Evolutionary conservation across 2,888 invertebrate genomes (phyloP), one percentile per base, ranked within the genome.

Genomic region (Hecatera dysodea): DNA sequence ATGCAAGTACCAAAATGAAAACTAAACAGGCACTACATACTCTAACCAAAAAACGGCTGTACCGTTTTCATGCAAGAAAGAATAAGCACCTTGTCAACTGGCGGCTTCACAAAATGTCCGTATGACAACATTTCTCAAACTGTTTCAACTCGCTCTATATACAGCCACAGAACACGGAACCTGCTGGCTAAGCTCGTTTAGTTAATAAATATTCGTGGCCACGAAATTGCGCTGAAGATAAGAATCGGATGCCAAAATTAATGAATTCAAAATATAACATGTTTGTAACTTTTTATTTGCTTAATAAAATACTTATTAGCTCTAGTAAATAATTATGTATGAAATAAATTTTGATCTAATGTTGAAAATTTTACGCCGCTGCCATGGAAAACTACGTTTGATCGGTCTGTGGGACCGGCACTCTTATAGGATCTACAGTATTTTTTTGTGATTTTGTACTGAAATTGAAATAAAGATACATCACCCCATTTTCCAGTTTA

Each of bases 101-200:
- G 53, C 56, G 66, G 72, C 64, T 71, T 66, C 76, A 27, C 63
- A 72, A 68, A 78, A 76, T 56, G 81, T 84, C 64, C 72, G 56
- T 76, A 77, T 73, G 79, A 77, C 75, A 57, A 72, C 86, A 83
- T 85, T 81, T 81, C 84, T 79, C 84, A 83, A 80, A 83, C 62
- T 50, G 72, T 62, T 70, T 44, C 71, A 72, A 76, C 76, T 70
- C 72, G 68, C 63, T 65, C 60, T 68, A 69, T 72, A 82, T 72
- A 56, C 22, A 22, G 4, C 56, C 56, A 56, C 15, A 56, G 56
- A 56, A 1, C 22, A 22, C 0, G 22, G 36, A 56, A 36, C n/a
- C 1, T 46, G n/a, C 9, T 44, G 19, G 2, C 42, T n/a, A n/a
- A 44, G 42, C n/a, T n/a, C 17, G 42, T 5, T 19, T 44, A 44